Percentiles rank a stretch among this genome's conserved stretches.
These are phyloP conservation scores for Sebastes schlegelii DNA, from an alignment of 2,113 vertebrate species.

Conservation along the genomic window DNA sequence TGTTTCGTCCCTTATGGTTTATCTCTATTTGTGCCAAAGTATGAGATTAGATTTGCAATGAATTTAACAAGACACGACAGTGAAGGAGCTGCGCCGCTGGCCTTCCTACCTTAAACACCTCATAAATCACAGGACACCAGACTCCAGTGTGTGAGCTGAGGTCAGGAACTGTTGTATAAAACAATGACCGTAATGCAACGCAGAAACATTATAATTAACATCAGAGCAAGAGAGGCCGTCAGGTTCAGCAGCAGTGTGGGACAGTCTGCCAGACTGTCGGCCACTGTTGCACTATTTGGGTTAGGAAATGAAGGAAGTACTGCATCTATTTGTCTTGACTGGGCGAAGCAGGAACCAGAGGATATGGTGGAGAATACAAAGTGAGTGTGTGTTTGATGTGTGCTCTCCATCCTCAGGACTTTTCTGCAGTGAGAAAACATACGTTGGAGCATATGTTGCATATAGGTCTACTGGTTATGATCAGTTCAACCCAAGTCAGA, in stretches of 20 bases:
- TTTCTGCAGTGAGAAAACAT: constrained; percentile 49
- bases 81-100: constrained; percentile 8
- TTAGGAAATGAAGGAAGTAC: constrained; percentile 69
- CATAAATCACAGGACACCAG: constrained; percentile 44
- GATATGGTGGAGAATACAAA: constrained; percentile 58
- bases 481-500: background rate
- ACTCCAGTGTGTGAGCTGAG: constrained; percentile 36
- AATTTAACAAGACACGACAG: constrained; percentile 33
- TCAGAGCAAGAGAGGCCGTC: constrained; percentile 9
- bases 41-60: constrained; percentile 42
- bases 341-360: constrained; percentile 60
- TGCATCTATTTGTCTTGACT: constrained; percentile 59
- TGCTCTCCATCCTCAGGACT: constrained; percentile 44
- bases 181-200: constrained; percentile 11
- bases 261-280: constrained; percentile 38
- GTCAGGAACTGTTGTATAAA: constrained; percentile 25
- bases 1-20: constrained; percentile 45
- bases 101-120: constrained; percentile 41
- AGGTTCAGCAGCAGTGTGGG: constrained; percentile 25
- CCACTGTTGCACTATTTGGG: constrained; percentile 45
- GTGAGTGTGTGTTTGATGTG: constrained; percentile 41
- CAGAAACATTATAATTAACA: constrained; percentile 17
- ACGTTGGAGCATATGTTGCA: background rate
- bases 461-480: background rate
- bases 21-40: constrained; percentile 54